Evolutionary conservation across 2,797 vertebrate genomes (phyloP).

Genomic region (Otolemur crassicaudatus): DNA sequence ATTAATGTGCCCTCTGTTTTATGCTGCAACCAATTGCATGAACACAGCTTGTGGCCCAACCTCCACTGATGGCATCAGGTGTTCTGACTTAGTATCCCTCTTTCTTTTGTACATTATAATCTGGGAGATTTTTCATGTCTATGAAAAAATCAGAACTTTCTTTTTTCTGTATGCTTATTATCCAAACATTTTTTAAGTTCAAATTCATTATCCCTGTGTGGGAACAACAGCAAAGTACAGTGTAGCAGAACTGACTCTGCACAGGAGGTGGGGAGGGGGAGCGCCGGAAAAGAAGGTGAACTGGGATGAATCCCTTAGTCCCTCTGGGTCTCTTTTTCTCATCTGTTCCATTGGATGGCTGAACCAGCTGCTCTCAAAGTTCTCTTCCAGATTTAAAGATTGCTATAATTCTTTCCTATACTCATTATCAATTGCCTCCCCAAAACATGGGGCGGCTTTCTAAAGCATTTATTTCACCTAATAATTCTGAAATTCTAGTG

Average conservation of each 20-base stretch:
- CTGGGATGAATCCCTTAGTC: neutral
- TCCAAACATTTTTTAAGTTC: neutral
- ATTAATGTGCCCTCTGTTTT: neutral
- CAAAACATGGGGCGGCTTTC: conserved; percentile 40
- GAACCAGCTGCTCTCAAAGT: neutral
- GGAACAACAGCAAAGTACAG: neutral
- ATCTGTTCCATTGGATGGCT: neutral
- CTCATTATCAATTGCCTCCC: conserved; percentile 20
- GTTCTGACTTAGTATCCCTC: neutral
- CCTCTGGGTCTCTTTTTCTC: neutral
- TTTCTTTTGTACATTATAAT: neutral
- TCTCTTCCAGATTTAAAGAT: conserved; percentile 32
- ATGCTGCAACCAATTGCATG: neutral
- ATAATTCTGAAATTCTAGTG: conserved; percentile 56
- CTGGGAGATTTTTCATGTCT: neutral
- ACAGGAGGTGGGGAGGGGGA: neutral
- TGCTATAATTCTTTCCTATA: conserved; percentile 11
- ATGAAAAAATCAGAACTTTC: conserved; percentile 35
- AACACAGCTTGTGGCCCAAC: neutral
- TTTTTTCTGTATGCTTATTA: neutral
- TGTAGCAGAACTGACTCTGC: neutral
- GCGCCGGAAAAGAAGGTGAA: neutral
- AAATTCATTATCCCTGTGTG: neutral
- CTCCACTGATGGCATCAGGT: neutral
- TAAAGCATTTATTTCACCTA: conserved; percentile 54